Percentiles rank a stretch among this genome's conserved stretches.
Evolutionary conservation across 2,113 vertebrate genomes (phyloP).

Genomic region (Elachura formosa): DNA sequence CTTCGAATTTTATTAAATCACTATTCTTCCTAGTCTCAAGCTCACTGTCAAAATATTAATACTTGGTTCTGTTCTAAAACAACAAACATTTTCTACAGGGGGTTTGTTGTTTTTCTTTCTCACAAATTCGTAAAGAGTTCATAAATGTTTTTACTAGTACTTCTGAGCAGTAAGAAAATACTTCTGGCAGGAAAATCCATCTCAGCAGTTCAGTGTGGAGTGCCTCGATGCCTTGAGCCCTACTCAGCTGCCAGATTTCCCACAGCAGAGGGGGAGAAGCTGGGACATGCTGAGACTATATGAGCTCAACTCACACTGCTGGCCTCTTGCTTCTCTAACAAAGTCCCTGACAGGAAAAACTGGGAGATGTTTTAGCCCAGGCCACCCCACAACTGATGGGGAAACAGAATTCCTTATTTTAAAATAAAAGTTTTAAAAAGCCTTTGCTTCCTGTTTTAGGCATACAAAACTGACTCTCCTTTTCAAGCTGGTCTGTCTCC

Average conservation of each 20-base stretch:
- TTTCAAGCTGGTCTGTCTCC: background rate
- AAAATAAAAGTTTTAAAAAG: background rate
- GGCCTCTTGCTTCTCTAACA: background rate
- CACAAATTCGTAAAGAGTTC: background rate
- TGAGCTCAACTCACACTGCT: background rate
- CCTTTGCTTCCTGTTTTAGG: background rate
- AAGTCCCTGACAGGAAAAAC: background rate
- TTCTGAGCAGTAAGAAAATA: background rate
- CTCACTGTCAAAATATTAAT: background rate
- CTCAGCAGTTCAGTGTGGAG: background rate
- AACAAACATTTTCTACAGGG: background rate
- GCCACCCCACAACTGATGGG: background rate
- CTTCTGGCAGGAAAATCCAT: background rate
- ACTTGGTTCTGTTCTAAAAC: background rate
- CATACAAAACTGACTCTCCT: background rate
- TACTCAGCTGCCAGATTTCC: background rate
- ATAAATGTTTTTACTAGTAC: background rate
- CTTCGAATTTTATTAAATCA: background rate
- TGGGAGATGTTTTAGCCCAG: background rate
- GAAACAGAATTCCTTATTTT: background rate
- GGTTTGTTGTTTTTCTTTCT: background rate
- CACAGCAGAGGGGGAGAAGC: rapidly evolving
- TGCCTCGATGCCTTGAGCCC: rapidly evolving
- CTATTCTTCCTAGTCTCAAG: background rate
- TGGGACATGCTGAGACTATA: rapidly evolving